Evolutionary conservation across 2,888 invertebrate genomes (phyloP), one percentile per base, ranked within the genome.

Genomic region (Harpalus rufipes): DNA sequence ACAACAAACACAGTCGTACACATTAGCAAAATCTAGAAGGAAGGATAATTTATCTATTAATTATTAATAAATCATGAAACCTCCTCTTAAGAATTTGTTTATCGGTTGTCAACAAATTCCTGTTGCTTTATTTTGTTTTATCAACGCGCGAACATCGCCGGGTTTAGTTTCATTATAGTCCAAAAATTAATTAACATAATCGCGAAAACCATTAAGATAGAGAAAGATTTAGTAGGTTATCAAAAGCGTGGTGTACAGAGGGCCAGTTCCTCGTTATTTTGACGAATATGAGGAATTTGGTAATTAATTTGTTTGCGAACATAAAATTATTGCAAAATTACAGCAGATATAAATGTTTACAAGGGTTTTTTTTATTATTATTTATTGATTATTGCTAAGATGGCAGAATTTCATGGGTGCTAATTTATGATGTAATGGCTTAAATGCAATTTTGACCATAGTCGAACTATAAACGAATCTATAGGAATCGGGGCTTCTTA

Each of bases 1-100:
- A 63, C 14, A 21, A 80, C 14, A 14, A 12, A 18, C 16, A 18
- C 25, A 3, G 44, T 51, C 44, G 12, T 25, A 14, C 59, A 61
- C 14, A 61, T 10, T 10, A 79, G 14, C 32, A 79, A 79, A 18
- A 79, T 59, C 79, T 79, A 32, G 32, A 32, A 32, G 21, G 21
- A 21, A 32, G 39, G 1, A 79, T n/a, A 6, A 25, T 65, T 32
- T 21, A 65, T 65, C 65, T 25, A 32, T 18, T 18, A 16, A 14
- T 65, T 21, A 25, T 65, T 65, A 12, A 65, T 12, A 65, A 18
- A 5, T 18, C 32, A n/a, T 51, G 44, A 51, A 51, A 7, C 8
- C 10, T 51, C 10, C 44, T 51, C 10, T 51, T 8, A 51, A 51
- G 44, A 51, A 51, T 51, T 51, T 51, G 44, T 51, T 51, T 51